phyloP scores from a whole-genome alignment of 2,113 vertebrate genomes.

The Aldabrachelys gigantea region DNA sequence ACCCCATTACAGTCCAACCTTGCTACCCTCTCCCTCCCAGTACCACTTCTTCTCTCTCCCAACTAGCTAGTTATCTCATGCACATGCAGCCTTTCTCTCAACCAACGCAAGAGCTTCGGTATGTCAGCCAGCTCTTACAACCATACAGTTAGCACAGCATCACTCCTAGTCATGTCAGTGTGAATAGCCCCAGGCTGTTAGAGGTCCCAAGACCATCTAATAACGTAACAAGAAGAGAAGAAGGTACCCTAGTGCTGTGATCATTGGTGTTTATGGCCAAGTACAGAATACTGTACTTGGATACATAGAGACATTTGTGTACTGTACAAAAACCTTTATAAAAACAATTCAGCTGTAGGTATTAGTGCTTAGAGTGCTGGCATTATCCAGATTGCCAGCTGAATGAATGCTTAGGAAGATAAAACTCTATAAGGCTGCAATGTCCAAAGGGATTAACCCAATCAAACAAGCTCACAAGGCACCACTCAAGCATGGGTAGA shows the following conservation, averaged over 20 bases:
- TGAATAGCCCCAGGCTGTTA: background rate
- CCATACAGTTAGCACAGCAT: background rate
- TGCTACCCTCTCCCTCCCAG: background rate
- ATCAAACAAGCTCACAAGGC: background rate
- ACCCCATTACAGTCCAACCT: background rate
- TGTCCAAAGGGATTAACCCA: background rate
- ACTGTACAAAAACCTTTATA: background rate
- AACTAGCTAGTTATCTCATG: rapidly evolving
- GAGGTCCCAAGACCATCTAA: background rate
- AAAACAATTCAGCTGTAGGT: background rate
- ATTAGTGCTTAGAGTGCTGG: background rate
- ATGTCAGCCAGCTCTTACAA: background rate
- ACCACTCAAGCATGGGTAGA: background rate
- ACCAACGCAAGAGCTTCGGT: background rate
- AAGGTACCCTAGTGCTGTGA: background rate
- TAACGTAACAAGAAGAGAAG: background rate
- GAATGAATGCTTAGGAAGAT: background rate
- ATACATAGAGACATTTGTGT: background rate
- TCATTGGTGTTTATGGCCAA: background rate
- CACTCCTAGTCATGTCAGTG: background rate
- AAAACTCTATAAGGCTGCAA: background rate
- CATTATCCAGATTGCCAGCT: rapidly evolving
- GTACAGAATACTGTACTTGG: background rate
- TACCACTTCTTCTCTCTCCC: background rate
- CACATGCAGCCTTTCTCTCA: background rate